phyloP scores from a whole-genome alignment of 2,113 vertebrate species.

The Daphoenositta chrysoptera region DNA sequence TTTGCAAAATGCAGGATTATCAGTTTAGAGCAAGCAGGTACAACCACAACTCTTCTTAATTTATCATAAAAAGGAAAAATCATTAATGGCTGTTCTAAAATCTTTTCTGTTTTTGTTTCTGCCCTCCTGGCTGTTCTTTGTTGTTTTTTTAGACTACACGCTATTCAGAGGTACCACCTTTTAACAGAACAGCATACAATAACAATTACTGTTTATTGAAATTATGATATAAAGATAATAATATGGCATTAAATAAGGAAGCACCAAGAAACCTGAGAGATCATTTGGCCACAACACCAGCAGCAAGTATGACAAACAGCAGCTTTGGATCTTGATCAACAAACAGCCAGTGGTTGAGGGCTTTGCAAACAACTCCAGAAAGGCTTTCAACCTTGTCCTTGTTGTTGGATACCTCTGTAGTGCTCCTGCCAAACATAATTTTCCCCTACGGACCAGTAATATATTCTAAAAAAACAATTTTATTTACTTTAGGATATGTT shows the following conservation, averaged over 20 bases:
- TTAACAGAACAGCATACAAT: background rate
- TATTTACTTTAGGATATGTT: background rate
- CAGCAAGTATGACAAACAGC: background rate
- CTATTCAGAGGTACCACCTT: background rate
- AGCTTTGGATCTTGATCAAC: background rate
- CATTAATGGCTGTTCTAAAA: background rate
- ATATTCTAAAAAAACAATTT: background rate
- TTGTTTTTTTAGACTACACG: background rate
- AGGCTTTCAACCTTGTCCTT: background rate
- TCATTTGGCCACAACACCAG: background rate
- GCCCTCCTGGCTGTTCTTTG: background rate
- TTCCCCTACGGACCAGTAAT: background rate
- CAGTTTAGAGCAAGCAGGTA: background rate
- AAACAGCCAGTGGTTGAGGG: background rate
- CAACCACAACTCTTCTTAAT: background rate
- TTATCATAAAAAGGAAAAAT: background rate
- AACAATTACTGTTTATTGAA: background rate
- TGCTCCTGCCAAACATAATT: constrained; percentile 6
- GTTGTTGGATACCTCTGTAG: background rate
- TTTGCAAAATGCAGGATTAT: background rate
- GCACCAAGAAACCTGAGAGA: background rate
- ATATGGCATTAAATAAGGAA: background rate
- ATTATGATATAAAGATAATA: background rate
- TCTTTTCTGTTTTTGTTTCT: background rate
- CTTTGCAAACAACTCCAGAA: background rate